Base-by-base conservation (phyloP, 1,140 invertebrate species). In the Lethrus apterus region DNA sequence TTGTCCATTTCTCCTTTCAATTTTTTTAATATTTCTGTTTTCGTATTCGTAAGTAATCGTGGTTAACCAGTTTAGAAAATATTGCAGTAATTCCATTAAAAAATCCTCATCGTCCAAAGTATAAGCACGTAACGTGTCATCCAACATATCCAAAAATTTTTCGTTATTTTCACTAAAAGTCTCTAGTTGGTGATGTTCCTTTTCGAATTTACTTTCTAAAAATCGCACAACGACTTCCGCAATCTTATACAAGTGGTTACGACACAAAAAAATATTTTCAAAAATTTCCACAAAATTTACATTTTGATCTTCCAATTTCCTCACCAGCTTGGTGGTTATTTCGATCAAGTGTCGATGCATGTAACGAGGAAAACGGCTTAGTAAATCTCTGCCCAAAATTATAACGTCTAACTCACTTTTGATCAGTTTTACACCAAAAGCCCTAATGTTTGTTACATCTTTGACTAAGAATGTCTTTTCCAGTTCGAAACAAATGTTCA, bases 41-140 rank as follows among this genome's bases (percentile, higher is more conserved):
- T 42, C 40, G 14, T 15, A 29, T 29, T 42, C 40, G 24, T 42
- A 42, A 42, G 29, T 42, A 11, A 24, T 24, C 9, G 40, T 42
- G 4, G 40, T 26, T 42, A 42, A 26, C 40, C 40, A 42, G 17
- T 42, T 17, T 18, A 42, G 29, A 42, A 26, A 42, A 42, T 26
- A 42, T n/a, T 42, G 40, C 4, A 17, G 17, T n/a, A 42, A 14
- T 3, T 42, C 40, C 14, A 42, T 17, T 14, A 38, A 20, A 26
- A 41, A 24, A 42, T 21, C 14, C 5, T 2, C n/a, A n/a, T n/a
- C n/a, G n/a, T n/a, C n/a, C n/a, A n/a, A n/a, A n/a, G n/a, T n/a
- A n/a, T n/a, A n/a, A n/a, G n/a, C n/a, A n/a, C n/a, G n/a, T n/a
- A n/a, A n/a, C n/a, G n/a, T n/a, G n/a, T n/a, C 10, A 7, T 29